These are phyloP conservation scores for Pangasianodon gigas DNA, from an alignment of 2,113 vertebrate genomes.

Conservation along the genomic window DNA sequence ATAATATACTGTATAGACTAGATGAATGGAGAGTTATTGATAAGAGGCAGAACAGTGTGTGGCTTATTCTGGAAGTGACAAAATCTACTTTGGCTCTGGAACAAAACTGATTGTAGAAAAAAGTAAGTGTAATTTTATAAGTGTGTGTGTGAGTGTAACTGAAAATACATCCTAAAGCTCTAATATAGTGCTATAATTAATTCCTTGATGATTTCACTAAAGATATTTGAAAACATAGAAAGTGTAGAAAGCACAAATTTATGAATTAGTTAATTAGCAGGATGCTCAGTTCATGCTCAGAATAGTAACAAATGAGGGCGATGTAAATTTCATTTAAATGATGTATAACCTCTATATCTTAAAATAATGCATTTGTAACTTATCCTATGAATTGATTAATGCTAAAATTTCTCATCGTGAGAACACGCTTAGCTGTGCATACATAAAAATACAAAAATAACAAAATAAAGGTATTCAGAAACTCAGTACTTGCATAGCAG, in stretches of 20 bases:
- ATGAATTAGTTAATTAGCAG: not conserved
- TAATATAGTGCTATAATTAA: not conserved
- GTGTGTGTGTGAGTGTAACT: not conserved
- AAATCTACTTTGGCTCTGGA: slow-evolving; percentile 42
- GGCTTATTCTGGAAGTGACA: slow-evolving; percentile 45
- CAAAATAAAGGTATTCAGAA: too few relatives aligned
- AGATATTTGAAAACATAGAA: not conserved
- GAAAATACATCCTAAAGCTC: not conserved
- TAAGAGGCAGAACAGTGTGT: slow-evolving; percentile 4
- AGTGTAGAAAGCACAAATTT: not conserved
- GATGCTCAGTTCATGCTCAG: not conserved
- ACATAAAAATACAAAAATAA: not conserved
- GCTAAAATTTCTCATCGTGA: not conserved
- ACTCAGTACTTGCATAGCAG: too few relatives aligned
- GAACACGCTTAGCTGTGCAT: too few relatives aligned
- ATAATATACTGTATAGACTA: not conserved
- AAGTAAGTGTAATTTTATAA: slow-evolving; percentile 18
- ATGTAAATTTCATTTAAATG: not conserved
- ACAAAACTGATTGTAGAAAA: slow-evolving; percentile 27
- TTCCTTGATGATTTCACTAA: not conserved
- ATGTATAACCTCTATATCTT: not conserved
- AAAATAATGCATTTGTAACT: not conserved
- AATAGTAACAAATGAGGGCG: not conserved
- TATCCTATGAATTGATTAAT: not conserved
- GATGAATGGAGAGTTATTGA: slow-evolving; percentile 36